These are phyloP conservation scores for Agonopterix heracliana DNA, from an alignment of 2,888 invertebrate species.

Conservation along the genomic window DNA sequence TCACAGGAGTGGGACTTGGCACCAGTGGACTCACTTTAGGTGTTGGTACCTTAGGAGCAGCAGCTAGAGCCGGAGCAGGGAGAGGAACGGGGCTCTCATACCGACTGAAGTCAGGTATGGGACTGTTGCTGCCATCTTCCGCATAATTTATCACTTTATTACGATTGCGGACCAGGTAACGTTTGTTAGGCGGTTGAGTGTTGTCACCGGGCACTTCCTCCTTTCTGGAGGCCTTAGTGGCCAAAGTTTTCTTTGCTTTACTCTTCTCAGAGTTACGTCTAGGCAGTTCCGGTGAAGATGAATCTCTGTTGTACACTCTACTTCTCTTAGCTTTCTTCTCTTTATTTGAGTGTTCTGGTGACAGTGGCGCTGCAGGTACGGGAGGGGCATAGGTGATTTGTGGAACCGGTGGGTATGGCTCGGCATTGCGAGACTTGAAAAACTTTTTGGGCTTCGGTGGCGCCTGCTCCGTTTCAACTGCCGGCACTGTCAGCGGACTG, in stretches of 20 bases:
- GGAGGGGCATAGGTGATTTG: constrained; percentile 72
- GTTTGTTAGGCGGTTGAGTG: constrained; percentile 68
- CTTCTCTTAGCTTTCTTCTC: constrained; percentile 60
- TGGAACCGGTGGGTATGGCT: constrained; percentile 73
- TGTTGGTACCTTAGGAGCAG: constrained; percentile 48
- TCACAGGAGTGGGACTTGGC: constrained; percentile 52
- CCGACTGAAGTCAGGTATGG: constrained; percentile 61
- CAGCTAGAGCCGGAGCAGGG: no score
- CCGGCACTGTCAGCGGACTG: constrained; percentile 71
- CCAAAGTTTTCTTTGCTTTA: constrained; percentile 57
- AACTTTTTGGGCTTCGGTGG: constrained; percentile 90
- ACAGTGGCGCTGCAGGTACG: constrained; percentile 58
- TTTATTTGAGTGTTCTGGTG: constrained; percentile 62
- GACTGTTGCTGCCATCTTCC: constrained; percentile 76
- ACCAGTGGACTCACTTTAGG: constrained; percentile 66
- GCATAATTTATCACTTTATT: constrained; percentile 79
- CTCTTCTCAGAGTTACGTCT: constrained; percentile 61
- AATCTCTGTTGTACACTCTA: constrained; percentile 59
- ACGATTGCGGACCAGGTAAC: constrained; percentile 73
- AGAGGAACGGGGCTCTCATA: constrained; percentile 42
- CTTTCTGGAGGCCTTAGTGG: constrained; percentile 63
- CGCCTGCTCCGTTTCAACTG: constrained; percentile 68
- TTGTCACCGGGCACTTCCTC: constrained; percentile 54
- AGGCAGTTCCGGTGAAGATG: constrained; percentile 67
- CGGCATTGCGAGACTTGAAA: constrained; percentile 89